phyloP scores from a whole-genome alignment of 1,140 invertebrate species.

The Dryas iulia region DNA sequence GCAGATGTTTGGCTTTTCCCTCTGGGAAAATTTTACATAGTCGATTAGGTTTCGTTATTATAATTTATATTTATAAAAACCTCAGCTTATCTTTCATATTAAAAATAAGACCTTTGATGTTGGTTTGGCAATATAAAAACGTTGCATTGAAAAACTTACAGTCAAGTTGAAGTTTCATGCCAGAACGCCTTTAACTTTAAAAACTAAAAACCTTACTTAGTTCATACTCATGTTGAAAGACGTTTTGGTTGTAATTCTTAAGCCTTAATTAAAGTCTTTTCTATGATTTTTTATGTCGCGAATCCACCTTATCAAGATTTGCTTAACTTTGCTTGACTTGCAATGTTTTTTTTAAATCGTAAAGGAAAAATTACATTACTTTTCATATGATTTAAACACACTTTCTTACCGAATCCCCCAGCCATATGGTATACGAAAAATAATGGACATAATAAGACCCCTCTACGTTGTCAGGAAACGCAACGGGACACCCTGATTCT shows the following conservation, averaged over 20 bases:
- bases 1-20: constrained; percentile 6
- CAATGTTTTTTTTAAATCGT: no score
- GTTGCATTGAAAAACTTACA: neutral
- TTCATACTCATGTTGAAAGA: neutral
- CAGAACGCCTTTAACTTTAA: constrained; percentile 15
- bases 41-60: neutral
- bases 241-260: neutral
- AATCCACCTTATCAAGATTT: neutral
- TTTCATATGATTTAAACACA: no score
- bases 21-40: constrained; percentile 4
- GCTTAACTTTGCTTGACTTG: no score
- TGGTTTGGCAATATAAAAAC: neutral
- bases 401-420: neutral
- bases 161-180: neutral
- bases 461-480: neutral
- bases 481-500: neutral
- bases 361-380: no score
- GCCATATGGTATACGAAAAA: neutral
- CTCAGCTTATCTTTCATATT: neutral
- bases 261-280: neutral
- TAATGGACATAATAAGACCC: neutral
- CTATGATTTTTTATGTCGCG: neutral
- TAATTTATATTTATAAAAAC: neutral
- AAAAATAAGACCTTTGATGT: neutral
- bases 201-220: constrained; percentile 3